Evolutionary conservation across 2,888 invertebrate species (phyloP).

Genomic region (Heliconius cydno): DNA sequence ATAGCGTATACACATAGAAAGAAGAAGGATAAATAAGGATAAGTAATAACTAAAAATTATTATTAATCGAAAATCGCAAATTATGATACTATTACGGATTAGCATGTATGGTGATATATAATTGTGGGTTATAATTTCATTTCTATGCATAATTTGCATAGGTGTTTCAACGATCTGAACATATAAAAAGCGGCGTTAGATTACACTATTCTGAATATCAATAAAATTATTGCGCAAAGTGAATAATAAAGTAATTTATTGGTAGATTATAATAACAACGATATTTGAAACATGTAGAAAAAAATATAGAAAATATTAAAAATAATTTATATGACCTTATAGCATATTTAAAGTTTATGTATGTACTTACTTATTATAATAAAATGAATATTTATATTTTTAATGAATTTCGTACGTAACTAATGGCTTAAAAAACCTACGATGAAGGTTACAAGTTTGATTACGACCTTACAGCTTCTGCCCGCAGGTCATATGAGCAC

Average conservation of each 20-base stretch:
- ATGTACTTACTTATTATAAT: constrained; percentile 6
- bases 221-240: neutral
- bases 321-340: constrained; percentile 4
- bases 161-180: neutral
- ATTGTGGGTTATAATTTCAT: too few relatives aligned
- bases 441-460: constrained; percentile 5
- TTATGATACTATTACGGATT: too few relatives aligned
- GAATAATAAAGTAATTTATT: neutral
- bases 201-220: neutral
- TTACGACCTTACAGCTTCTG: constrained; percentile 15
- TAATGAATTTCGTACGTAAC: neutral
- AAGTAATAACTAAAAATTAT: too few relatives aligned
- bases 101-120: too few relatives aligned
- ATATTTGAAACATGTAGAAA: neutral
- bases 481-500: neutral
- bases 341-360: constrained; percentile 1
- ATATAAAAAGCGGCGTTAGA: neutral
- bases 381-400: constrained; percentile 15
- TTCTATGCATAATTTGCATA: neutral
- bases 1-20: too few relatives aligned
- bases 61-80: too few relatives aligned
- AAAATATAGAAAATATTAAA: neutral
- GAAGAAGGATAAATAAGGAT: too few relatives aligned
- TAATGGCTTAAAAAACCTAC: constrained; percentile 4
- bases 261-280: neutral